Evolutionary conservation across 2,888 invertebrate species (phyloP).

Genomic region (Osmoderma eremita): DNA sequence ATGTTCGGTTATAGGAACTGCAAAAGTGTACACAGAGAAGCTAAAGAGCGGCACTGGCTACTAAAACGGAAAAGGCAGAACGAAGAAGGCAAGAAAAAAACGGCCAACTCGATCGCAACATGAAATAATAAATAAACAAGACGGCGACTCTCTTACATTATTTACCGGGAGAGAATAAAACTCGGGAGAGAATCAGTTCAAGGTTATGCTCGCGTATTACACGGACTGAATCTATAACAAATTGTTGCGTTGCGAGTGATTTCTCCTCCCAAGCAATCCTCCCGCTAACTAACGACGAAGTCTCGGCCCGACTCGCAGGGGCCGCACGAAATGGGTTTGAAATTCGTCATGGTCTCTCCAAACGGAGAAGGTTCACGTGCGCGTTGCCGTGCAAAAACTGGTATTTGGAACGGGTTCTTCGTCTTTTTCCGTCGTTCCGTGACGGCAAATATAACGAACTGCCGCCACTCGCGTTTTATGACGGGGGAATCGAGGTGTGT

Average conservation of each 20-base stretch:
- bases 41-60: too few species aligned
- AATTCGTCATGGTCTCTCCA: slow-evolving; percentile 38
- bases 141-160: neutral
- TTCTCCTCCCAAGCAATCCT: slow-evolving; percentile 1
- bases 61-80: too few species aligned
- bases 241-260: neutral
- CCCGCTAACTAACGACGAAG: neutral
- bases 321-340: slow-evolving; percentile 33
- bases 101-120: neutral
- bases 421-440: slow-evolving; percentile 22
- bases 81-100: too few species aligned
- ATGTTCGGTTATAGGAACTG: too few species aligned
- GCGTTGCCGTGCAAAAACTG: slow-evolving; percentile 32
- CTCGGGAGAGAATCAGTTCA: neutral
- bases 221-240: slow-evolving; percentile 12
- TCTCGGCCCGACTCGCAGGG: slow-evolving; percentile 21
- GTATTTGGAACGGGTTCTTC: slow-evolving; percentile 35
- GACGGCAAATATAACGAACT: neutral
- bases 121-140: neutral
- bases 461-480: neutral
- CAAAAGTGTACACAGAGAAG: too few species aligned
- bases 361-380: neutral
- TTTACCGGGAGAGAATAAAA: neutral
- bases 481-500: too few species aligned
- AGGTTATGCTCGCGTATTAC: neutral